These are phyloP conservation scores for Leptinotarsa texana DNA, from an alignment of 1,140 invertebrate species.

Conservation along the genomic window DNA sequence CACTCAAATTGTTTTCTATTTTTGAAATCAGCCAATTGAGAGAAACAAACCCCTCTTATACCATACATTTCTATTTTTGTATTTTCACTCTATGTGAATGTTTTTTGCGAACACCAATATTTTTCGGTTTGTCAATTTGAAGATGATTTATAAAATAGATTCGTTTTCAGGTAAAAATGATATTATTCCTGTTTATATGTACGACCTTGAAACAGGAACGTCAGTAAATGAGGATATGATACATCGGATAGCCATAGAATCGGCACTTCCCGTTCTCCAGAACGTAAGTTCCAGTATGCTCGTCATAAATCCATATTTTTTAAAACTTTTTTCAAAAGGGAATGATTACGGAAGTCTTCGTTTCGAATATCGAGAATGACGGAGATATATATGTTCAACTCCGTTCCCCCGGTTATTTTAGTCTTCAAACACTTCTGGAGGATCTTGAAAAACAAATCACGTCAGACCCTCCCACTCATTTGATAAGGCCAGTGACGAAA, in stretches of 20 bases:
- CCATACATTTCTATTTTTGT: no score
- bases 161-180: slow-evolving; percentile 25
- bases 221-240: slow-evolving; percentile 49
- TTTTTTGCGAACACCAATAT: no score
- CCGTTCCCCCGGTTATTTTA: slow-evolving; percentile 52
- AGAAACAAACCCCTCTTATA: no score
- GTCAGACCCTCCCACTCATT: slow-evolving; percentile 30
- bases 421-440: slow-evolving; percentile 49
- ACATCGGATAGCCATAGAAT: slow-evolving; percentile 41
- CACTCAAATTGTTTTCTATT: no score
- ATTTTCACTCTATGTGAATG: no score
- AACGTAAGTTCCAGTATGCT: slow-evolving; percentile 37
- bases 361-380: slow-evolving; percentile 55
- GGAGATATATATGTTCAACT: slow-evolving; percentile 59
- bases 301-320: not conserved
- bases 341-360: slow-evolving; percentile 53
- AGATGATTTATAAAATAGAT: not conserved
- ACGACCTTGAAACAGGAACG: slow-evolving; percentile 42
- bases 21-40: no score
- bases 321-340: slow-evolving; percentile 36
- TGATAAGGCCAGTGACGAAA: slow-evolving; percentile 28
- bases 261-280: slow-evolving; percentile 43
- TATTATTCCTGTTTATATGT: slow-evolving; percentile 48
- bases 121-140: no score
- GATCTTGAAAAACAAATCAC: slow-evolving; percentile 41